These are phyloP conservation scores for Synanthedon myopaeformis DNA, from an alignment of 2,888 invertebrate species.

Conservation along the genomic window DNA sequence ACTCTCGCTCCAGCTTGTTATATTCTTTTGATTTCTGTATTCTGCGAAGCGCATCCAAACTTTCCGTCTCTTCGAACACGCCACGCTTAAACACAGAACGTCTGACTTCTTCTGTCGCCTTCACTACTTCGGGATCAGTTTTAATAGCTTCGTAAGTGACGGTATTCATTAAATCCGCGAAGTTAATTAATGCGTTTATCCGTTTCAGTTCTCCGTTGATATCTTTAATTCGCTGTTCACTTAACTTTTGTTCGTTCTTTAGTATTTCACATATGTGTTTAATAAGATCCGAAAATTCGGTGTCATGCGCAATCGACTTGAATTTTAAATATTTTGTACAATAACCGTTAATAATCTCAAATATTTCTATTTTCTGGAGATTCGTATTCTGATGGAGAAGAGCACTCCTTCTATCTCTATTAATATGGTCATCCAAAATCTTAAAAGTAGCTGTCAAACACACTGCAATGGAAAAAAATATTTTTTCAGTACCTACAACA, in stretches of 20 bases:
- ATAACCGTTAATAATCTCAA: slow-evolving; percentile 29
- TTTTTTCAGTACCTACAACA: too few relatives aligned
- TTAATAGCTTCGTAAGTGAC: slow-evolving; percentile 3
- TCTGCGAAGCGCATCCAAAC: slow-evolving; percentile 18
- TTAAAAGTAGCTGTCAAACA: neutral
- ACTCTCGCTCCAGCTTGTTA: slow-evolving; percentile 33
- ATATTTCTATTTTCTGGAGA: slow-evolving; percentile 25
- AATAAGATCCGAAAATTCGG: slow-evolving; percentile 16
- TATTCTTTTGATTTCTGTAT: slow-evolving; percentile 3
- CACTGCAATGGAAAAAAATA: neutral
- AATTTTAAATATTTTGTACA: slow-evolving; percentile 17
- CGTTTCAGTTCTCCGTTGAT: slow-evolving; percentile 40
- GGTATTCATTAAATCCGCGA: slow-evolving; percentile 25
- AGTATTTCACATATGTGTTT: slow-evolving; percentile 24
- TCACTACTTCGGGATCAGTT: neutral
- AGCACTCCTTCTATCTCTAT: neutral
- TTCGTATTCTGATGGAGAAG: slow-evolving; percentile 31
- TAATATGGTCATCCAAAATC: neutral
- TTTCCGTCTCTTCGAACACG: slow-evolving; percentile 23
- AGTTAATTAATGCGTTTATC: slow-evolving; percentile 31
- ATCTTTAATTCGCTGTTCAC: slow-evolving; percentile 46
- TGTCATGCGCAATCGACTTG: neutral
- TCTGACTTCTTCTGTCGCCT: slow-evolving; percentile 16
- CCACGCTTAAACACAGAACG: slow-evolving; percentile 19
- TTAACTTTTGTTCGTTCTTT: slow-evolving; percentile 13